Evolutionary conservation across 2,113 vertebrate species (phyloP), one percentile per base, ranked within the genome.

Genomic region (Pseudopipra pipra): DNA sequence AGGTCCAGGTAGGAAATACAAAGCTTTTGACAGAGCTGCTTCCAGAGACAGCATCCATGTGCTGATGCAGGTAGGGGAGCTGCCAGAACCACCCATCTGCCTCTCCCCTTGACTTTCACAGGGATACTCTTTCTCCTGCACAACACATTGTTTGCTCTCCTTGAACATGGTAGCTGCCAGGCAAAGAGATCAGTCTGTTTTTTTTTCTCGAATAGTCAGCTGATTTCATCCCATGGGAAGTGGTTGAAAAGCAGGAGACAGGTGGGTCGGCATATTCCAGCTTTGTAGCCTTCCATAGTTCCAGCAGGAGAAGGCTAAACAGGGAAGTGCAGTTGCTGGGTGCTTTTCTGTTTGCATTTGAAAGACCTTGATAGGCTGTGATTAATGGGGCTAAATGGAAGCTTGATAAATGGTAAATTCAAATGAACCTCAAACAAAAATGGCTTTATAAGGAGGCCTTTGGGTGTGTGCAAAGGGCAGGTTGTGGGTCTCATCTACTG

Each of bases 301-400:
- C 95, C 91, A 68, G 37, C 89, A 88, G 96, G 95, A 97, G 96
- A 78, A 76, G 96, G 94, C 91, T 91, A 79, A 95, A 79, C 65
- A 8, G 11, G 89, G 94, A 78, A 96, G 86, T 93, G 87, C 93
- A 59, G 93, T 96, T 82, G 93, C 95, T 93, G 90, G 87, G 83
- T 95, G 3, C 93, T 92, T 96, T 94, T 80, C 77, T 74, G 46
- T 96, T 97, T 97, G 94, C 97, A 77, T 97, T 97, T 96, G 95
- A 95, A 96, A 96, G 92, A 87, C 85, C 81, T 88, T 61, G 96
- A 96, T 97, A 96, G 96, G 94, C 87, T 90, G 83, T 96, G 96
- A 97, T 98, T 97, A 97, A 95, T 88, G 87, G 97, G 88, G 91
- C 94, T 93, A 96, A 97, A 96, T 89, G 51, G 82, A 52, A 89